Percentiles rank a stretch among this genome's conserved stretches.
These are phyloP conservation scores for Lophura nycthemera DNA, from an alignment of 2,113 vertebrate species.

Conservation along the genomic window DNA sequence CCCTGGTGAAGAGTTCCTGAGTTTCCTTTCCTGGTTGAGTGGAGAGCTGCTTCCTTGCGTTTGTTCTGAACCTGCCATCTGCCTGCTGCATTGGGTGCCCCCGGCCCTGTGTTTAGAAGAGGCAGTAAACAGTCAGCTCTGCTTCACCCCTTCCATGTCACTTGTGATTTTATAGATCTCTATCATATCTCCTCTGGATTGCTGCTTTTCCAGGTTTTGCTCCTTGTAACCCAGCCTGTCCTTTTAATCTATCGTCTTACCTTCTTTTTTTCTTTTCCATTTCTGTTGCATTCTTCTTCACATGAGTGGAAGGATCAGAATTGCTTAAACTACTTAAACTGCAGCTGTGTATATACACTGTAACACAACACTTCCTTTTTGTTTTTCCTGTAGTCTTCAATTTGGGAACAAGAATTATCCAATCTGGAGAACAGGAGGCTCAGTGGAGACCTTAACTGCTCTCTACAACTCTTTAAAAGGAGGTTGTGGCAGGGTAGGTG, in stretches of 20 bases:
- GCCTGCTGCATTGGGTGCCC: conserved; percentile 38
- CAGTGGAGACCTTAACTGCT: too few species aligned
- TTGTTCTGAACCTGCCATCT: conserved; percentile 60
- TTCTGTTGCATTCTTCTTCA: background rate
- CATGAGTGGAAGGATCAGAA: background rate
- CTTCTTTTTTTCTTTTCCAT: background rate
- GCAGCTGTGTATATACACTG: background rate
- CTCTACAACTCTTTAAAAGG: too few species aligned
- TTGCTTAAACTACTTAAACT: background rate
- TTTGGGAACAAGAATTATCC: background rate
- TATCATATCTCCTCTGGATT: background rate
- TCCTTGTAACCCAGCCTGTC: background rate
- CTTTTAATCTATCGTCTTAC: background rate
- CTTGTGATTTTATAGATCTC: background rate
- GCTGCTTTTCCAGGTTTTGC: background rate
- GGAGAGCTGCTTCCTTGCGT: conserved; percentile 48
- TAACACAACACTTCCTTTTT: background rate
- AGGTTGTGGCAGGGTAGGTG: too few species aligned
- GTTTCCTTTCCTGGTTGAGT: conserved; percentile 45
- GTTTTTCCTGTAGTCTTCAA: background rate
- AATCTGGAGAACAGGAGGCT: too few species aligned
- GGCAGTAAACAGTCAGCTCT: conserved; percentile 19
- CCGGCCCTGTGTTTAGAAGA: background rate
- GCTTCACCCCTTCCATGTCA: conserved; percentile 48
- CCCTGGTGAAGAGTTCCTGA: background rate